These are phyloP conservation scores for Drosophila nigrodunni DNA, from an alignment of 1,140 invertebrate genomes.

Conservation along the genomic window DNA sequence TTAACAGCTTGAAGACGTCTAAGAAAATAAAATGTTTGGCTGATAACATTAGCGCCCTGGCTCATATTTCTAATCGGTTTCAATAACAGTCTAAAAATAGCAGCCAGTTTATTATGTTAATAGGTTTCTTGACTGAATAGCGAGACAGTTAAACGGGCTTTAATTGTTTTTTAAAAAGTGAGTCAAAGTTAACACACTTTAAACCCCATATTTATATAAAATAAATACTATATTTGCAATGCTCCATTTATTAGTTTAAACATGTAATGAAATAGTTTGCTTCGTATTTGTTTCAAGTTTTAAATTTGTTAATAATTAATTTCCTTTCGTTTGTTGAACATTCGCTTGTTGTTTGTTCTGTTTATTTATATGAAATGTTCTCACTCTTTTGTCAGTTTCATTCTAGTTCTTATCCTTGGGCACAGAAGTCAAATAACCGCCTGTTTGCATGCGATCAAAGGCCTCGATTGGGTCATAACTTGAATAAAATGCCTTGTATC, in stretches of 20 bases:
- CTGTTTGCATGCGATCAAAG: slow-evolving; percentile 64
- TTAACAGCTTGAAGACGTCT: background rate
- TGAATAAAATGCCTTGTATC: slow-evolving; percentile 52
- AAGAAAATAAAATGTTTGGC: background rate
- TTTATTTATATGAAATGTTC: background rate
- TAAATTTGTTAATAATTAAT: slow-evolving; percentile 33
- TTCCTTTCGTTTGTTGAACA: slow-evolving; percentile 19
- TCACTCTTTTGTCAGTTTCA: slow-evolving; percentile 28
- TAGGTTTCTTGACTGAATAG: no score
- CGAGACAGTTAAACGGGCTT: no score
- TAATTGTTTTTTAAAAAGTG: no score
- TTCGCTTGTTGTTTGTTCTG: background rate
- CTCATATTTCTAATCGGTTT: background rate
- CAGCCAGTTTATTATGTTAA: background rate
- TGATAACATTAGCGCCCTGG: background rate
- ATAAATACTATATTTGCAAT: slow-evolving; percentile 38
- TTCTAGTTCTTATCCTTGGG: slow-evolving; percentile 43
- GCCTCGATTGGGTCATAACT: slow-evolving; percentile 55
- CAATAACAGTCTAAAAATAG: background rate
- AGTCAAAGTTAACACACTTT: no score
- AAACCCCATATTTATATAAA: background rate
- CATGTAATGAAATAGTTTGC: background rate
- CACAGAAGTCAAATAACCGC: slow-evolving; percentile 55
- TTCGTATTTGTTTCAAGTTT: background rate
- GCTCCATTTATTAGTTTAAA: slow-evolving; percentile 35